Evolutionary conservation across 64 coral and sea anemone species (phyloP), one percentile per base, ranked within the genome.

Genomic region (Stichodactyla helianthus): DNA sequence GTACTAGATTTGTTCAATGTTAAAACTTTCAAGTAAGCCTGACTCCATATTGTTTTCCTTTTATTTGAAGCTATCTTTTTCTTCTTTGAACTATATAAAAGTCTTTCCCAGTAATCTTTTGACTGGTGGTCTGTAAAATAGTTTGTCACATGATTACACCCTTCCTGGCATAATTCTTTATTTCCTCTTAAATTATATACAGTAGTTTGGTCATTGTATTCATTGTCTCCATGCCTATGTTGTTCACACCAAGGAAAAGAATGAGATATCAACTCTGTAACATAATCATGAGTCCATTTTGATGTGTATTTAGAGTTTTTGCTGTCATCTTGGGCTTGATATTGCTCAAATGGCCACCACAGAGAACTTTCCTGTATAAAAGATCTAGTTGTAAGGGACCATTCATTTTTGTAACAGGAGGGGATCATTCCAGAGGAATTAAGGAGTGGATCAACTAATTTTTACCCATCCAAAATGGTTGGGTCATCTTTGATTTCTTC

Each of bases 281-380:
- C 68, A 74, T 74, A 50, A 79, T 28, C 54, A 55, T 54, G 79
- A 63, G 63, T 86, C 15, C 12, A 25, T 62, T 10, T 22, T 85
- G 54, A 53, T 16, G 7, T 9, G 54, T 19, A 51, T 31, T 15
- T 11, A 52, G 25, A 74, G 68, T 14, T 35, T 74, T 28, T 74
- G 68, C 15, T 52, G 17, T 81, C 62, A 82, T 57, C 61, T 6
- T 16, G 26, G 1, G 86, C 58, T 59, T 68, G 18, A 55, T 92
- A 95, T 55, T 86, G 89, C 62, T 92, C 89, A 25, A 95, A 95
- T 64, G 89, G 78, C 22, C 82, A 89, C 93, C 93, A 95, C 10
- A 35, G 79, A 59, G 55, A 51, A 76, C 62, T 76, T 82, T 79
- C 28, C 92, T 94, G 67, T 79, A 6, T 5, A 67, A 22, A 53